Percentiles rank a stretch among this genome's conserved stretches.
These are phyloP conservation scores for Dolichopus griseipennis DNA, from an alignment of 2,888 invertebrate genomes.

Conservation along the genomic window DNA sequence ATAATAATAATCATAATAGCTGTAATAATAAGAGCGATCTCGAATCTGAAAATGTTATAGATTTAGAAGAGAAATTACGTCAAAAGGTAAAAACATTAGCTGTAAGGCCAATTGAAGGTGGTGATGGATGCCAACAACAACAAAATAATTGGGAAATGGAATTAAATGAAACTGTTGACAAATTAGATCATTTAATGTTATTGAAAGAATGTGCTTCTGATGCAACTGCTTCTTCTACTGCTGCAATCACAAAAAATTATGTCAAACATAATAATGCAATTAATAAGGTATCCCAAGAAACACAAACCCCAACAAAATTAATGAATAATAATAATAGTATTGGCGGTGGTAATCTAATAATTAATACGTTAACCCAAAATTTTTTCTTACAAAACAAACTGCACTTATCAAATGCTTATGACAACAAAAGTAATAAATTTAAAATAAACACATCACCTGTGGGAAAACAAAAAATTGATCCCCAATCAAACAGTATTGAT, in stretches of 20 bases:
- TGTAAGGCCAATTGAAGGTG: constrained; percentile 63
- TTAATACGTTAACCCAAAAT: neutral
- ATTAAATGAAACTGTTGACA: constrained; percentile 66
- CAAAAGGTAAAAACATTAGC: constrained; percentile 63
- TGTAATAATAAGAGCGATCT: constrained; percentile 24
- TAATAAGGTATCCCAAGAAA: neutral
- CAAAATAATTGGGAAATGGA: constrained; percentile 62
- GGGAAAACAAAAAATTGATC: constrained; percentile 20
- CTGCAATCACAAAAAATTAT: constrained; percentile 16
- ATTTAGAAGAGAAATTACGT: constrained; percentile 57
- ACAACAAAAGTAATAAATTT: constrained; percentile 9
- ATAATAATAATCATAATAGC: neutral
- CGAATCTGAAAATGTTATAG: constrained; percentile 30
- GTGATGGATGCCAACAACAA: constrained; percentile 57
- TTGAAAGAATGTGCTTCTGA: constrained; percentile 48
- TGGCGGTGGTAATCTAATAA: neutral
- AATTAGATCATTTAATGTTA: constrained; percentile 62
- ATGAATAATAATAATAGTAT: neutral
- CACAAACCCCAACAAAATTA: constrained; percentile 3
- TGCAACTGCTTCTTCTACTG: constrained; percentile 13
- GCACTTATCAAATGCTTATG: neutral
- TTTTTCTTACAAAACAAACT: neutral
- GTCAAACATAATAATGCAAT: neutral
- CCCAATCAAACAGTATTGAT: constrained; percentile 8
- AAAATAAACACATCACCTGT: constrained; percentile 24